A percentile compares a stretch with the other conserved stretches of the same genome.
Evolutionary conservation across 2,113 vertebrate species (phyloP).

Genomic region (Equus quagga): DNA sequence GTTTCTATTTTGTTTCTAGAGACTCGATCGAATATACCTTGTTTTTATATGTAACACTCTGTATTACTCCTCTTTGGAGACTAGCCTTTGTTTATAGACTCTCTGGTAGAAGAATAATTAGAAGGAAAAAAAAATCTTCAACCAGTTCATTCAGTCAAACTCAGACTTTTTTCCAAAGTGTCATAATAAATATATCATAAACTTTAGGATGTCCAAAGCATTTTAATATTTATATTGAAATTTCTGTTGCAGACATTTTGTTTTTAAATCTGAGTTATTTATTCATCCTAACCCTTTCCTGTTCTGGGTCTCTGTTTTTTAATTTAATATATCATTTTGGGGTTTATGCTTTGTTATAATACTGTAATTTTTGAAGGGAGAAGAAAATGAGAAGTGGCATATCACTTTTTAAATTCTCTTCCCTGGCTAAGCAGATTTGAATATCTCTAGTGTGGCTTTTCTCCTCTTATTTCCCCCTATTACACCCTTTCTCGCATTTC

Average conservation of each 20-base stretch:
- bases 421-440: slow-evolving; percentile 20
- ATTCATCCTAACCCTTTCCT: slow-evolving; percentile 19
- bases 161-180: slow-evolving; percentile 46
- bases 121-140: not conserved
- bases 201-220: slow-evolving; percentile 28
- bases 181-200: slow-evolving; percentile 13
- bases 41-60: slow-evolving; percentile 1
- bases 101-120: slow-evolving; percentile 32
- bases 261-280: not conserved
- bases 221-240: slow-evolving; percentile 48
- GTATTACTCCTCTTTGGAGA: slow-evolving; percentile 49
- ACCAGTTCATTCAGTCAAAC: slow-evolving; percentile 12
- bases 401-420: slow-evolving; percentile 30
- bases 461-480: not conserved
- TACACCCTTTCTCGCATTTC: not conserved
- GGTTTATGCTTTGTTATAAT: slow-evolving; percentile 5
- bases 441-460: not conserved
- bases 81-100: slow-evolving; percentile 37
- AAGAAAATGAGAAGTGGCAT: slow-evolving; percentile 23
- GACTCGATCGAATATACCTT: not conserved
- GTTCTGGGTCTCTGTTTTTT: slow-evolving; percentile 55
- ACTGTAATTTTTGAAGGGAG: not conserved
- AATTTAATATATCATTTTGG: slow-evolving; percentile 57
- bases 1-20: slow-evolving; percentile 56
- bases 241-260: slow-evolving; percentile 41